Evolutionary conservation across 2,113 vertebrate genomes (phyloP), one percentile per base, ranked within the genome.

Genomic region (Anolis sagrei): DNA sequence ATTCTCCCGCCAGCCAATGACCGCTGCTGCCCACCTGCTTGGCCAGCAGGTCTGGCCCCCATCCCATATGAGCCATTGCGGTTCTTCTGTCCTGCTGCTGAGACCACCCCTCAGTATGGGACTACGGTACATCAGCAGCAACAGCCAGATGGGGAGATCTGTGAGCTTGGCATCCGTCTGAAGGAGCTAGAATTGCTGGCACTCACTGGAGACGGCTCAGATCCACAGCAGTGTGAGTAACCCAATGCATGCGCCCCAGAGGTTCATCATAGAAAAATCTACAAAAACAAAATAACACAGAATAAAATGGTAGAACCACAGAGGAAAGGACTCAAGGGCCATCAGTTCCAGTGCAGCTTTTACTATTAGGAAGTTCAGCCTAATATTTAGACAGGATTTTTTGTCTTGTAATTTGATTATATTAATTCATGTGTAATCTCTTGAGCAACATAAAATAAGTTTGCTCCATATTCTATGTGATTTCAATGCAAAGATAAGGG

Each of bases 51-150:
- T 11, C 88, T 97, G 72, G 94, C 95, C 36, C 76, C 93, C 82
- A 89, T 95, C 48, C 83, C 91, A 19, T 97, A 97, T 32, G 95
- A 96, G 79, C 97, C 96, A 44, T 90, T 96, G 81, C 89, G 95
- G 44, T 95, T 96, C 90, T 97, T 96, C 89, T 94, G 94, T 58
- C 89, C 96, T 91, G 4, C 93, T 81, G 27, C 90, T 64, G 64
- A 79, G 68, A 76, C 23, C 14, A 1, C 51, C 8, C 1, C 48
- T 0, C 48, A 23, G 34, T 19, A 2, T 44, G 25, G 48, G 49
- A 21, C 29, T 27, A 79, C 80, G 2, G 68, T 9, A 19, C 81
- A 86, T 62, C 87, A 16, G 58, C 36, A 34, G 70, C 86, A 64
- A 29, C 70, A 48, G 44, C 74, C 88, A 23, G 94, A 95, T 27